Evolutionary conservation across 2,888 invertebrate genomes (phyloP).

Genomic region (Eupithecia subfuscata): DNA sequence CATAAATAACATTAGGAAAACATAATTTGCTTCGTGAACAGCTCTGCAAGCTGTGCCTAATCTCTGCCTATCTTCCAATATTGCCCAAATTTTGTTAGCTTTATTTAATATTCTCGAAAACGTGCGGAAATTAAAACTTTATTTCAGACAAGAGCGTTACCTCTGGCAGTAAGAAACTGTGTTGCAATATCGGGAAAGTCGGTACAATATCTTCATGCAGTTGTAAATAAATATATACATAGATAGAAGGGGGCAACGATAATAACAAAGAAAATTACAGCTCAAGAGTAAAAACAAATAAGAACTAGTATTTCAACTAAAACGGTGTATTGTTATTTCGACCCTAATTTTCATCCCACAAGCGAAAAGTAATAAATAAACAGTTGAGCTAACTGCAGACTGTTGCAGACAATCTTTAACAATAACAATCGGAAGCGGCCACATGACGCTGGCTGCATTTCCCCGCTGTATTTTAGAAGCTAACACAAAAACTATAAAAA

Average conservation of each 20-base stretch:
- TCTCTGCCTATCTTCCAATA: conserved; percentile 19
- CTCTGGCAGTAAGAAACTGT: neutral
- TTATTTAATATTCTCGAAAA: neutral
- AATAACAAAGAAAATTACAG: neutral
- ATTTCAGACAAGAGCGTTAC: neutral
- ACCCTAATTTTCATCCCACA: too few species aligned
- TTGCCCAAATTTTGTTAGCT: conserved; percentile 15
- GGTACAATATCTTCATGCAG: neutral
- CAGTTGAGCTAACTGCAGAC: neutral
- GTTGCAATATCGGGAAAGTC: neutral
- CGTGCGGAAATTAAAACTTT: neutral
- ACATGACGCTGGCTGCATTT: neutral
- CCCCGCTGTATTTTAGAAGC: neutral
- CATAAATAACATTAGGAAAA: conserved; percentile 7
- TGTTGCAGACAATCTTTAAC: neutral
- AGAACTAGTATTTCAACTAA: neutral
- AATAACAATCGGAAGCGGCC: neutral
- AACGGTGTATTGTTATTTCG: too few species aligned
- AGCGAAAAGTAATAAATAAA: neutral
- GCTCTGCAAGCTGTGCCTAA: conserved; percentile 32
- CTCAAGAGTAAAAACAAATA: neutral
- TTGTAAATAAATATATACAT: neutral
- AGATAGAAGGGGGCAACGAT: neutral
- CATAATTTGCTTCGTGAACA: conserved; percentile 12
- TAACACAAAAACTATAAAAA: neutral